Base-by-base conservation (phyloP, 2,888 invertebrate species). In the Oscheius sp. region DNA sequence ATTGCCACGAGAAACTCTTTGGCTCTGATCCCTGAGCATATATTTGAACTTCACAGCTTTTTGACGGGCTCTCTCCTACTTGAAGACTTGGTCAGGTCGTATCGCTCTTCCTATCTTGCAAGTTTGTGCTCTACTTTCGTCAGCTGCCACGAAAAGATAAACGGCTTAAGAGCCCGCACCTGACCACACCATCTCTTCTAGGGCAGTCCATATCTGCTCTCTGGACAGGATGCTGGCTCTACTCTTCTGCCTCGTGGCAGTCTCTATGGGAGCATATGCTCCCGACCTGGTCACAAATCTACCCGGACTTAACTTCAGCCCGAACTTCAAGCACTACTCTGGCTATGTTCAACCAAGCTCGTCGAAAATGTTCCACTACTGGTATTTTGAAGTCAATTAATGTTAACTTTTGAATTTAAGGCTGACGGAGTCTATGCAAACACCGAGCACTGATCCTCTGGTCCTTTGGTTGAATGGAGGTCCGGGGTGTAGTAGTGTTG, bases 391-490 rank as follows among this genome's bases (percentile, higher is more conserved):
- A 3, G 42, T 5, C 53, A 21, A 53, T 0, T 42, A 42, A 3
- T 7, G 42, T 42, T 42, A 5, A 3, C 7, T 42, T 53, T 21
- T 9, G 13, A 50, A 50, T 71, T 68, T 51, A 4, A 90, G 90
- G 90, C 89, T 90, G 80, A 84, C 90, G 37, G 89, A 90, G 79
- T 90, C 90, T 9, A 85, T 86, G 65, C 82, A 81, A 11, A 84
- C 89, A 55, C 89, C 90, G 0, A 48, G 75, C 4, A 83, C 77
- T 33, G 90, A 89, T 73, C 90, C 90, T 2, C 73, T 90, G 1
- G 88, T 90, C 3, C 76, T 90, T 11, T 90, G 90, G 90, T 75
- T 90, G 81, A 90, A 90, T 83, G 90, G 90, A 5, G 90, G 90
- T 3, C 90, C 90, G 11, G 90, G 90, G 4, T 90, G 90, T 79